These are phyloP conservation scores for Microhierax caerulescens DNA, from an alignment of 2,797 vertebrate genomes.

Conservation along the genomic window DNA sequence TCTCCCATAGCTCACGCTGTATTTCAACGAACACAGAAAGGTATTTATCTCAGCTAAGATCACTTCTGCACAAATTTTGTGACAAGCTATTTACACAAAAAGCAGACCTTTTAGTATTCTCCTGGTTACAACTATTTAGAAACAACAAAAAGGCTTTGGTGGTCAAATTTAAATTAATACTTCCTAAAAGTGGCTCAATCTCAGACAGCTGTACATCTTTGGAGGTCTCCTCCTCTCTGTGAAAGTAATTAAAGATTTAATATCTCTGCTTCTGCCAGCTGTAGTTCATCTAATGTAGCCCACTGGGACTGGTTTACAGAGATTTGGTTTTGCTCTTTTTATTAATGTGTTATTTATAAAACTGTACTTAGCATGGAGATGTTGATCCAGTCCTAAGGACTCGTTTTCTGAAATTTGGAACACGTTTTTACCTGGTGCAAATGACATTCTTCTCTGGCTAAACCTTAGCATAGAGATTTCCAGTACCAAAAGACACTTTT, in stretches of 20 bases:
- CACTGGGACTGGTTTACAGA: neutral
- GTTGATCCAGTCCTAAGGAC: too few species aligned
- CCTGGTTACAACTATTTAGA: neutral
- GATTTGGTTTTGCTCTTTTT: neutral
- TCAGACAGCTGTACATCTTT: neutral
- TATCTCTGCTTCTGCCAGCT: neutral
- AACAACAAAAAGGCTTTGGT: neutral
- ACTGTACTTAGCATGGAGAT: neutral
- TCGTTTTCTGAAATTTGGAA: neutral
- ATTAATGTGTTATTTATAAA: neutral
- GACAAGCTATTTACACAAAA: neutral
- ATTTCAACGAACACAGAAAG: neutral
- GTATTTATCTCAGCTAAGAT: neutral
- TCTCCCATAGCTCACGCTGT: neutral
- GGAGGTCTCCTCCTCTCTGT: neutral
- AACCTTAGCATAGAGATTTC: neutral
- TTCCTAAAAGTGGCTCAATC: neutral
- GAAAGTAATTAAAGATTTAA: constrained; percentile 4
- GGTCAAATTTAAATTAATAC: neutral
- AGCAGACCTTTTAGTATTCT: neutral
- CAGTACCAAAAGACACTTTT: neutral
- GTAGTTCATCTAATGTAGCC: neutral
- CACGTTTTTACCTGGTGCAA: neutral
- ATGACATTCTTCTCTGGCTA: neutral
- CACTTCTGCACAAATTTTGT: neutral